A percentile compares a stretch with the other conserved stretches of the same genome.
phyloP scores from a whole-genome alignment of 2,888 invertebrate species.

The Standfussiana lucernea region DNA sequence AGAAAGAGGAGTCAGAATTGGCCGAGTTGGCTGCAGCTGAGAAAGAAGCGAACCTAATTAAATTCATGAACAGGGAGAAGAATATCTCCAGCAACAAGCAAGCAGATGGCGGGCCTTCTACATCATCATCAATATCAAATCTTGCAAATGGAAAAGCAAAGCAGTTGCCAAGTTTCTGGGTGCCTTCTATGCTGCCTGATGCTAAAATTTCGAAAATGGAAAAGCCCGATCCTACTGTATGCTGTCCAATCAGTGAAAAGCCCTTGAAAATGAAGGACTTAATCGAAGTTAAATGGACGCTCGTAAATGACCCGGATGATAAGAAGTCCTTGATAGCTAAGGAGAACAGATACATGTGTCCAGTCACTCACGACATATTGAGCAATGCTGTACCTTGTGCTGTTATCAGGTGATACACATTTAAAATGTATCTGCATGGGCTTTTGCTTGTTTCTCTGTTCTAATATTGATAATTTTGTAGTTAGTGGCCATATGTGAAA shows the following conservation, averaged over 20 bases:
- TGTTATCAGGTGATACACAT: constrained; percentile 91
- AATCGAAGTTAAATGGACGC: constrained; percentile 97
- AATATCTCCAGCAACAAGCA: constrained; percentile 92
- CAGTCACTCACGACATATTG: constrained; percentile 98
- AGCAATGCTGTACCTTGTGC: constrained; percentile 98
- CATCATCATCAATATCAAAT: constrained; percentile 93
- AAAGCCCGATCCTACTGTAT: constrained; percentile 85
- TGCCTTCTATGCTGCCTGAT: constrained; percentile 97
- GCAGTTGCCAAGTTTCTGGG: constrained; percentile 98
- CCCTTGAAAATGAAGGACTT: constrained; percentile 97
- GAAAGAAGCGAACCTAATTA: constrained; percentile 93
- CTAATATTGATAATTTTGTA: not conserved
- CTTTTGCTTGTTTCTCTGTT: not conserved
- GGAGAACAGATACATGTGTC: constrained; percentile 98
- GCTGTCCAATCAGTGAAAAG: constrained; percentile 90
- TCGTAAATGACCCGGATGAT: constrained; percentile 96
- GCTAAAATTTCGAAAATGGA: constrained; percentile 92
- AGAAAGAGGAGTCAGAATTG: constrained; percentile 93
- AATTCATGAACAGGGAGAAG: constrained; percentile 96
- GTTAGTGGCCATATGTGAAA: not conserved
- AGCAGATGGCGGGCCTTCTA: constrained; percentile 65
- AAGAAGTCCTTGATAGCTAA: constrained; percentile 96
- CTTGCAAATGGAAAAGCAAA: constrained; percentile 94
- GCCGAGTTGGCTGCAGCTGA: constrained; percentile 93
- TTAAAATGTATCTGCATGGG: not conserved